Evolutionary conservation across 2,888 invertebrate species (phyloP), one percentile per base, ranked within the genome.

Genomic region (Emmelina monodactyla): DNA sequence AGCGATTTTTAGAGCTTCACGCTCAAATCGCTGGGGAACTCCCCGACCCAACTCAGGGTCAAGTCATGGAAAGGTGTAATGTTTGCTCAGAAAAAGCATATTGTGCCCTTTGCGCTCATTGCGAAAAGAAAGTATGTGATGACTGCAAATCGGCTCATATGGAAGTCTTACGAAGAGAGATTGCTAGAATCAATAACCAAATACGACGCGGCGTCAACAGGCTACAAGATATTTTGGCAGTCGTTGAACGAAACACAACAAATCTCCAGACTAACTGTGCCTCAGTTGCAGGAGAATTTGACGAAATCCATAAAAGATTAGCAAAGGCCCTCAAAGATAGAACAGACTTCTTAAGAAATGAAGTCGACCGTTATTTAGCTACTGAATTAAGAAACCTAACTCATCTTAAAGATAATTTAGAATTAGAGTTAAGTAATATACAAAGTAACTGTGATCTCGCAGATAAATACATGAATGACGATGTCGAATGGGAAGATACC

Each of bases 71-170:
- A 72, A 83, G 94, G 51, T 95, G 94, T 69, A 91, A 91, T 57
- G 93, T 96, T 31, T 94, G 96, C 76, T 93, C 93, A 36, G 92
- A 95, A 72, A 92, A 97, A 71, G 88, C 93, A 38, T 92, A 94
- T 61, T 88, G 94, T 53, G 87, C 87, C 37, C 82, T 86, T 32
- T 99, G 98, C 70, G 89, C 91, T 15, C 98, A 99, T 71, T 99
- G 99, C 76, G 96, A 97, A 58, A 95, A 97, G 62, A 94, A 95
- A 78, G 91, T 97, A 43, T 99, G 98, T 71, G 89, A 91, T 49
- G 95, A 96, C 60, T 99, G 99, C 78, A 96, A 96, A 69, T 88
- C 91, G 38, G 94, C 95, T 10, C 97, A 98, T 68, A 91, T 95
- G 88, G 97, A 97, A 64, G 95, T 97, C 46, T 80, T 97, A 39